These are phyloP conservation scores for Porites lutea DNA, from an alignment of 64 coral and sea anemone genomes.

Conservation along the genomic window DNA sequence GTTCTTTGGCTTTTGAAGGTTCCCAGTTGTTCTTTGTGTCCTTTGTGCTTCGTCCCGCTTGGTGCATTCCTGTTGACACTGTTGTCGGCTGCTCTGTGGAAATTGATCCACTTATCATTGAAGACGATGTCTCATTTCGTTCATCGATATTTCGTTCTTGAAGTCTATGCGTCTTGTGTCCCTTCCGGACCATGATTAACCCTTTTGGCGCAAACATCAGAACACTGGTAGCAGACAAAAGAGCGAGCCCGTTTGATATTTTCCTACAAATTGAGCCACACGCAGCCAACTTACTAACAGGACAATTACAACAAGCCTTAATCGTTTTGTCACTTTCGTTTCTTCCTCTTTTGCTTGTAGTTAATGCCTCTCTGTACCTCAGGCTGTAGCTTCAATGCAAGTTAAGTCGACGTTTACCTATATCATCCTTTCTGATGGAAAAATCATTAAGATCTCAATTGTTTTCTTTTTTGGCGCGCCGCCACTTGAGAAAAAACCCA, in stretches of 20 bases:
- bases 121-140: not conserved
- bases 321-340: not conserved
- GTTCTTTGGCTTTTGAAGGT: not conserved
- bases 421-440: not conserved
- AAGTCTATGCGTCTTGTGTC: not conserved
- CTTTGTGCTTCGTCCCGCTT: not conserved
- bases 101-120: not conserved
- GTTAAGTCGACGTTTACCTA: not conserved
- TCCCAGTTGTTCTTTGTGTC: not conserved
- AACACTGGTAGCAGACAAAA: too few species aligned
- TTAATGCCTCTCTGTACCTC: too few species aligned
- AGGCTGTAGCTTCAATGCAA: too few species aligned
- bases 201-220: too few species aligned
- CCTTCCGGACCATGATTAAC: not conserved
- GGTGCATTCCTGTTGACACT: not conserved
- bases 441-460: too few species aligned
- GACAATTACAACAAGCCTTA: not conserved
- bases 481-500: too few species aligned
- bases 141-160: not conserved
- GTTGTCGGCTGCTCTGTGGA: not conserved
- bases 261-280: too few species aligned
- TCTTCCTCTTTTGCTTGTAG: not conserved
- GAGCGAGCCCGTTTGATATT: too few species aligned
- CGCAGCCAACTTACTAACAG: too few species aligned
- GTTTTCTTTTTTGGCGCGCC: too few species aligned